Conservation (phyloP, 2,888 invertebrate genomes). For the Cephus runcator region DNA sequence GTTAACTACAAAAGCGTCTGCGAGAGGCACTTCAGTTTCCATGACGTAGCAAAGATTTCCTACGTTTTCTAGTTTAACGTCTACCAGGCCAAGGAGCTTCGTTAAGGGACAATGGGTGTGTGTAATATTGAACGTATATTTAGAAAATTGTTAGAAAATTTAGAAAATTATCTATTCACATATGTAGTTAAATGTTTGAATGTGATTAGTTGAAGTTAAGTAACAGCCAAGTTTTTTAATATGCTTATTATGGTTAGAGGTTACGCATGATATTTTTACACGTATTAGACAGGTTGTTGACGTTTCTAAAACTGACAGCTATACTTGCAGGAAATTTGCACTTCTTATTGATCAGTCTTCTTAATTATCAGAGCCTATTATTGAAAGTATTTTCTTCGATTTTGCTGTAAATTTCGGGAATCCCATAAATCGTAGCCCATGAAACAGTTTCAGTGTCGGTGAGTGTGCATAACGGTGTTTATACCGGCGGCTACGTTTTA, state of each 20-base stretch:
- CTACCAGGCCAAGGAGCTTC: background rate
- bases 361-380: background rate
- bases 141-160: too few relatives aligned
- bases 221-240: too few relatives aligned
- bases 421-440: background rate
- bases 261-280: too few relatives aligned
- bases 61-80: background rate
- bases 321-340: background rate
- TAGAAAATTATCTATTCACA: background rate
- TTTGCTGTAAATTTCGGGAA: background rate
- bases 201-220: background rate
- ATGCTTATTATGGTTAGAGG: too few relatives aligned
- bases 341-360: background rate
- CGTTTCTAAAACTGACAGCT: background rate
- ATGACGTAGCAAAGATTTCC: background rate
- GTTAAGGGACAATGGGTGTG: background rate
- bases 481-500: background rate
- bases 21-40: background rate
- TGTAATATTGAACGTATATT: background rate
- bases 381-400: background rate
- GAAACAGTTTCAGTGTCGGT: background rate
- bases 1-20: background rate
- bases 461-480: background rate
- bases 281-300: background rate
- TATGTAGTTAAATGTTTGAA: background rate